phyloP scores from a whole-genome alignment of 2,113 vertebrate genomes.

The Acanthisitta chloris region DNA sequence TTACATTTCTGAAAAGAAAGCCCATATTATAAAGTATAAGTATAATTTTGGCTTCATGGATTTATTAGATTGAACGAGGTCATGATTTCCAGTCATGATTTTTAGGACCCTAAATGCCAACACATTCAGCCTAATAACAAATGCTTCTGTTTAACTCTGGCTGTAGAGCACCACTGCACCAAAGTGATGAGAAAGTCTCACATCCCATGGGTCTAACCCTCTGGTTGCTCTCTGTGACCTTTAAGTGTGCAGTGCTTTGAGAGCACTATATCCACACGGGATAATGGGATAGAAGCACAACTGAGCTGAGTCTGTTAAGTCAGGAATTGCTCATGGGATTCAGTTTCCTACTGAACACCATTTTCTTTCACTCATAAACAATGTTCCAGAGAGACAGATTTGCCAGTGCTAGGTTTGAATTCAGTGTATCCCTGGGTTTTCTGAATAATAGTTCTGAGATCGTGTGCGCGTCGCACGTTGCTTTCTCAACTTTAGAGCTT shows the following conservation, averaged over 20 bases:
- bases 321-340: background rate
- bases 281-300: background rate
- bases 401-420: background rate
- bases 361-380: background rate
- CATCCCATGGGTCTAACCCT: background rate
- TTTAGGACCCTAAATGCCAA: background rate
- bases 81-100: background rate
- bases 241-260: background rate
- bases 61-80: background rate
- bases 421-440: background rate
- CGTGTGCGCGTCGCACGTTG: background rate
- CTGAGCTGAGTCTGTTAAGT: fast-evolving
- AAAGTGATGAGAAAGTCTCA: background rate
- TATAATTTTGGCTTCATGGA: background rate
- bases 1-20: background rate
- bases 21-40: background rate
- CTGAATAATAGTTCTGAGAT: background rate
- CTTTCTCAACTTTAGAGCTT: background rate
- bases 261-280: no score
- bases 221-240: background rate
- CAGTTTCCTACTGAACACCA: background rate
- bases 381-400: background rate
- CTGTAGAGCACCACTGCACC: background rate
- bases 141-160: background rate
- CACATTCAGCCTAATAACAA: background rate